These are phyloP conservation scores for Gymnarchus niloticus DNA, from an alignment of 2,113 vertebrate genomes.

Conservation along the genomic window DNA sequence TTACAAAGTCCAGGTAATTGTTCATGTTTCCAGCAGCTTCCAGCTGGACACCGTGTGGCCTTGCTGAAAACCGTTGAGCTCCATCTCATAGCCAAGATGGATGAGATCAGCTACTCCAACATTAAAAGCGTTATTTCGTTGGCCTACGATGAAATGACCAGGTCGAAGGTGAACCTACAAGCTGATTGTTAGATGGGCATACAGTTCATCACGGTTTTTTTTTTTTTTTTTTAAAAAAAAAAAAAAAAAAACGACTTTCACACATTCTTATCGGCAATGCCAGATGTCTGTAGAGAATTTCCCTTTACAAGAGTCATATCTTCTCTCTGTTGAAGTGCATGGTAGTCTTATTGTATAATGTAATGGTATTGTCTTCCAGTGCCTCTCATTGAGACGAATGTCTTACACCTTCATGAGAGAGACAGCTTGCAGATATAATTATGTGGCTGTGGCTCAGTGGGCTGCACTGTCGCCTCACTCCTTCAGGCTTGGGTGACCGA, in stretches of 20 bases:
- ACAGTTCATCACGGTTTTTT: not conserved
- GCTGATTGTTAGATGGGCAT: not conserved
- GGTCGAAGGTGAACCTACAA: constrained; percentile 65
- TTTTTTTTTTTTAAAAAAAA: not conserved
- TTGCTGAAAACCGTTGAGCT: constrained; percentile 80
- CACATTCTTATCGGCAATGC: not conserved
- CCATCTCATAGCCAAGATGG: constrained; percentile 63
- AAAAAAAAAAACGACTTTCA: too few relatives aligned
- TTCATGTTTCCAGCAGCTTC: constrained; percentile 56
- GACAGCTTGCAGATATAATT: not conserved
- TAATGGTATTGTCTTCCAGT: not conserved
- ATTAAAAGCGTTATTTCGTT: constrained; percentile 73
- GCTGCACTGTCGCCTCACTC: not conserved
- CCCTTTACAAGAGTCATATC: not conserved
- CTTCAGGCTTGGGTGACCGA: not conserved
- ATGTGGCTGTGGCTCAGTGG: not conserved
- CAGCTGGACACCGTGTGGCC: constrained; percentile 70
- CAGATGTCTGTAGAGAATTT: not conserved
- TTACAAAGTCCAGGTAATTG: not conserved
- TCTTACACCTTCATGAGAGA: not conserved
- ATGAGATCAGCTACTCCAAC: constrained; percentile 58
- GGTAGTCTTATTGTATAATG: not conserved
- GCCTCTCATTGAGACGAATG: not conserved
- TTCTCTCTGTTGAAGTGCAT: not conserved
- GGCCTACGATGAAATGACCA: constrained; percentile 87